Evolutionary conservation across 1,140 invertebrate species (phyloP), one percentile per base, ranked within the genome.

Genomic region (Polypedilum vanderplanki): DNA sequence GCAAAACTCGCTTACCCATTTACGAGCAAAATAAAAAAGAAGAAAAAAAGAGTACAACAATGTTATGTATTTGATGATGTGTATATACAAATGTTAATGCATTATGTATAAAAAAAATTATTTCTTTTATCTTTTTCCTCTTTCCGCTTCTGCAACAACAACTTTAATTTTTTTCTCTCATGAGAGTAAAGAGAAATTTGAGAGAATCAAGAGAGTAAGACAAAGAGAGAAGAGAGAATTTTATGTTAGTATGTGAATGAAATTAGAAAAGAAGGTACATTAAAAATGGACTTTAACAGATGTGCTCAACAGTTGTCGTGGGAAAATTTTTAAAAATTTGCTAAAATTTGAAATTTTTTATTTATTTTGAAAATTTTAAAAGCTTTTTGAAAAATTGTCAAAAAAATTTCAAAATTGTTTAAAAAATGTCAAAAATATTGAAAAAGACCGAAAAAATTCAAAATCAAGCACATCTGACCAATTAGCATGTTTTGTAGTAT

Each of bases 81-180:
- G 65, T 70, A 70, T 18, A 18, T 20, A 70, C 65, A 70, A 70
- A 70, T 70, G 65, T 70, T 70, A 70, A 70, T 70, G 65, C 20
- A 18, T 22, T 70, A 70, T 20, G 65, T 22, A 22, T 20, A 3
- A 70, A 70, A 70, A 22, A 67, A n/a, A n/a, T 18, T 67, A 17
- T 70, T 70, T 20, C 17, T 70, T 70, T 22, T 70, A 7, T 70
- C 20, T 57, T 15, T 46, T 57, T 57, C 46, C 46, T 57, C 46
- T 57, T 57, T 57, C 46, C 46, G 46, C 46, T 57, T 57, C 24
- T 33, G 24, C 24, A 57, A 57, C 46, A 57, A 57, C n/a, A 70
- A 18, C n/a, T n/a, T n/a, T 20, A 20, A 20, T n/a, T 67, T 10
- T 17, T n/a, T 7, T 70, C 8, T 20, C 65, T n/a, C 18, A 18